Percentiles rank a stretch among this genome's conserved stretches.
Conservation (phyloP, 1,140 invertebrate species). For the Drosophila sp. region DNA sequence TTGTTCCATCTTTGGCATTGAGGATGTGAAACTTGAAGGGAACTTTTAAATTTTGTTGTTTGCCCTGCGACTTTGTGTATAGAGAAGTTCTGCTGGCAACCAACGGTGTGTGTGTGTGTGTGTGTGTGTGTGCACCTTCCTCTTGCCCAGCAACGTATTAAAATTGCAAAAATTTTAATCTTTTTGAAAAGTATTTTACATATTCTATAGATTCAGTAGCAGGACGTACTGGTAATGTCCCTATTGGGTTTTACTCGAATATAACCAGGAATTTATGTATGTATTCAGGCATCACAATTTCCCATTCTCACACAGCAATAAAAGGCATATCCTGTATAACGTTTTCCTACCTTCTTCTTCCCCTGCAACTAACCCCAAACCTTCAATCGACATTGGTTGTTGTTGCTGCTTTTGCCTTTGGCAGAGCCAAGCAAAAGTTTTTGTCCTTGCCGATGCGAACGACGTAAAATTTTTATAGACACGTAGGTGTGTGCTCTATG, state of each 20-base stretch:
- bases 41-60: conserved; percentile 73
- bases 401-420: conserved; percentile 45
- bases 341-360: conserved; percentile 47
- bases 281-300: conserved; percentile 75
- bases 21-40: conserved; percentile 6
- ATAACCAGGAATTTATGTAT: conserved; percentile 77
- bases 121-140: conserved; percentile 21
- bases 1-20: neutral
- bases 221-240: conserved; percentile 57
- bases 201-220: conserved; percentile 74
- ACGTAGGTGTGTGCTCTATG: conserved; percentile 55
- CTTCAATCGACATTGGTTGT: conserved; percentile 5
- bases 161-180: conserved; percentile 82
- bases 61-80: conserved; percentile 68
- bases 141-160: conserved; percentile 54
- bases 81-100: conserved; percentile 30
- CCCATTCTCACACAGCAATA: conserved; percentile 71
- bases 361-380: conserved; percentile 9
- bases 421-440: conserved; percentile 63
- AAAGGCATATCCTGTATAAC: conserved; percentile 79
- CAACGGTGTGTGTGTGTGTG: conserved; percentile 13
- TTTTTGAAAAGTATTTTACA: conserved; percentile 76
- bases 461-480: conserved; percentile 82
- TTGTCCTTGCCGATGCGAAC: conserved; percentile 70
- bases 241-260: conserved; percentile 66